Conservation (phyloP, 1,140 invertebrate species). For the Formica selysi region DNA sequence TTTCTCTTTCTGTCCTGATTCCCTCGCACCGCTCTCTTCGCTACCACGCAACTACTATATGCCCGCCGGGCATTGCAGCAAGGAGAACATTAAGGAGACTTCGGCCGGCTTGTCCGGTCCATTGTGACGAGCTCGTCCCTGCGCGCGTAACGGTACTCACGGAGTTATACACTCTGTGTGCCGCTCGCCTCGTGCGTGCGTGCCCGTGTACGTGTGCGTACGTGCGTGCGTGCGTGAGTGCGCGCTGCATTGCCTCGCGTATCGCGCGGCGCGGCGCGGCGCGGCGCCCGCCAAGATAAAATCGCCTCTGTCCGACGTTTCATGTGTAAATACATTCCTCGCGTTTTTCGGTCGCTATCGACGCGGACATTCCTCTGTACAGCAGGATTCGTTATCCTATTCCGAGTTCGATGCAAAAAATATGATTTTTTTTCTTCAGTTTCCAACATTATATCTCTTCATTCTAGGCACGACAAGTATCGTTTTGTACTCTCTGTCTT, state of each 20-base stretch:
- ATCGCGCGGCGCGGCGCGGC: slow-evolving; percentile 63
- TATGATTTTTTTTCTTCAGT: background rate
- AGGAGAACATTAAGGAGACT: too few species aligned
- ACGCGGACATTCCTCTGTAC: background rate
- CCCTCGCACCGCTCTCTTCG: too few species aligned
- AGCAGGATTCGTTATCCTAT: background rate
- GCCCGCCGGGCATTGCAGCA: too few species aligned
- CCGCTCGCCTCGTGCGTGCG: slow-evolving; percentile 1
- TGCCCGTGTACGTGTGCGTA: background rate
- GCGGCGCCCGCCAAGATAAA: slow-evolving; percentile 66
- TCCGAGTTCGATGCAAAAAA: background rate
- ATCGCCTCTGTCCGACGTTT: slow-evolving; percentile 52
- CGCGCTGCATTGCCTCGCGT: background rate
- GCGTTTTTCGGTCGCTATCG: slow-evolving; percentile 41
- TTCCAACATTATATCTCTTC: background rate
- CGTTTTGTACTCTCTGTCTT: background rate
- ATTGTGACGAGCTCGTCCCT: too few species aligned
- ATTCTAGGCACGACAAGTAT: background rate
- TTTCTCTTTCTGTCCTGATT: too few species aligned
- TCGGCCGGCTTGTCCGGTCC: too few species aligned
- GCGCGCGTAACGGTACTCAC: too few species aligned
- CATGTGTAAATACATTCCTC: slow-evolving; percentile 68
- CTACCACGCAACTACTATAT: too few species aligned
- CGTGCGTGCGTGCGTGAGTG: slow-evolving; percentile 18
- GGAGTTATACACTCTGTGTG: too few species aligned